Base-by-base conservation (phyloP, 2,888 invertebrate species). In the Auanema freiburgensis region DNA sequence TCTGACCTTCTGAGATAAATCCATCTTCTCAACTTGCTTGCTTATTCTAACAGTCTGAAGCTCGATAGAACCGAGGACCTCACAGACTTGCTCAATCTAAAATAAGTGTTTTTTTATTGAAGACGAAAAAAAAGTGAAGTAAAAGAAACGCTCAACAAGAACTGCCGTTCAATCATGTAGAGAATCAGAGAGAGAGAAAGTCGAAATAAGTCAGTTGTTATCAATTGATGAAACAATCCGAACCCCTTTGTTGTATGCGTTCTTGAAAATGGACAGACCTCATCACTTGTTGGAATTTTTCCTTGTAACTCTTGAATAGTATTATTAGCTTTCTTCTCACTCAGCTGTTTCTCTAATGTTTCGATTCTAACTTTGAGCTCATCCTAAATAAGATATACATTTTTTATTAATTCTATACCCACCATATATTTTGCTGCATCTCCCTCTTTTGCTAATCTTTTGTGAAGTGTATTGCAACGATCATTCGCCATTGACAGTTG, bases 1-100 rank as follows among this genome's bases (percentile, higher is more conserved):
- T n/a, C n/a, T n/a, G n/a, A n/a, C 73, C 72, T 77, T 78, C 49
- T 80, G 79, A 2, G 75, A 67, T 57, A 60, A 66, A 62, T 81
- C 81, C 61, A 81, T 67, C 65, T 77, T 81, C 58, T 83, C 83
- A 42, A 83, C 67, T 43, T 79, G 79, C 64, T 79, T 83, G 63
- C 71, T 74, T 12, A 83, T 66, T 16, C 82, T 54, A 10, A 67
- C 65, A 8, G 83, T 80, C 54, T 83, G 83, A 0, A 75, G 72
- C 49, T 83, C 82, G 42, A 83, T 78, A 5, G 80, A 75, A 11
- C 78, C 82, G 23, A 83, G 55, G 14, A 81, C 76, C 25, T 76
- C 76, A 60, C 79, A 79, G 66, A 79, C 79, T 43, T 81, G 78
- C 54, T 81, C 81, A 18, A 83, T 74, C 79, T 80, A 51, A 2